Evolutionary conservation across 2,797 vertebrate genomes (phyloP).

Genomic region (Kryptolebias ocellatus): DNA sequence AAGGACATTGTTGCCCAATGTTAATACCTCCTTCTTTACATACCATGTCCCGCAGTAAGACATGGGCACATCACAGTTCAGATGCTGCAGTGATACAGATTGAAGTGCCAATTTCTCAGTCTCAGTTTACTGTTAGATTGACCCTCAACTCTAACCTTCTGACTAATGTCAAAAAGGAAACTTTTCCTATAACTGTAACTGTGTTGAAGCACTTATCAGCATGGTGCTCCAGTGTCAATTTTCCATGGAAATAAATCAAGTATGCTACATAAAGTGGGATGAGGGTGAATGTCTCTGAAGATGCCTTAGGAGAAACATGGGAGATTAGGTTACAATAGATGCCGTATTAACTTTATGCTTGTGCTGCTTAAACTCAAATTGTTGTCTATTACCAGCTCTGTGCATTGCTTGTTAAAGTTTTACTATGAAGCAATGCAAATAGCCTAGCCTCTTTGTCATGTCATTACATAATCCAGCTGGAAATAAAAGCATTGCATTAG

Average conservation of each 20-base stretch:
- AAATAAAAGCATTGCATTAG: constrained; percentile 25
- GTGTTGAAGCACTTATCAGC: background rate
- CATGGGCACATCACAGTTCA: too few relatives aligned
- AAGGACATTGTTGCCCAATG: background rate
- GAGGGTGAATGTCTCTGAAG: background rate
- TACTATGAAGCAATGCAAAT: constrained; percentile 2
- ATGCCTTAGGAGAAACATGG: background rate
- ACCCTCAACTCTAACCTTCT: background rate
- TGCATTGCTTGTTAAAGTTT: constrained; percentile 24
- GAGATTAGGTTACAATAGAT: background rate
- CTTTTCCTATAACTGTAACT: background rate
- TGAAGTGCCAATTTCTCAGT: too few relatives aligned
- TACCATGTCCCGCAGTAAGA: background rate
- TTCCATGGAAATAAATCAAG: background rate
- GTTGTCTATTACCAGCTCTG: background rate
- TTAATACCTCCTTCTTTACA: background rate
- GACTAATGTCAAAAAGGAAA: background rate
- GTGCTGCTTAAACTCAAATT: constrained; percentile 5
- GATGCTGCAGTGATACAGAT: too few relatives aligned
- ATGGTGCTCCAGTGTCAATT: background rate
- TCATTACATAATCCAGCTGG: constrained; percentile 36
- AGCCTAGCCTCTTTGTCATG: constrained; percentile 9
- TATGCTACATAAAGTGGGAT: background rate
- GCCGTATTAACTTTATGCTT: background rate
- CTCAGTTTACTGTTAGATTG: too few relatives aligned